Base-by-base conservation (phyloP, 2,888 invertebrate genomes). In the Rotaria magnacalcarata region DNA sequence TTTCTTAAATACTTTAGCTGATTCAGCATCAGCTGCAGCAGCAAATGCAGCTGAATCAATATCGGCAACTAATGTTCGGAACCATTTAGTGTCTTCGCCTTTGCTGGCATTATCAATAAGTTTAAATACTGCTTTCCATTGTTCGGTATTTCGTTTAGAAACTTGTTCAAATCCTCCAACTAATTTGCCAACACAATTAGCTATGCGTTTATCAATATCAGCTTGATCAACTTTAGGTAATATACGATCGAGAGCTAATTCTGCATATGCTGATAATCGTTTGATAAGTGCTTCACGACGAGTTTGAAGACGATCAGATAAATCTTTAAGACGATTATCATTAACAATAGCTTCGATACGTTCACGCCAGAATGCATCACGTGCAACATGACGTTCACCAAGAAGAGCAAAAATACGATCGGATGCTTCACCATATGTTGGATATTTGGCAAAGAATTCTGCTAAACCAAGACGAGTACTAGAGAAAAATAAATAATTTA, bases 41-140 rank as follows among this genome's bases (percentile, higher is more conserved):
- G 80, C 24, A 47, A 80, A 80, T 43, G 80, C 80, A 80, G 24
- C 8, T 47, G 80, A 80, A 80, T 80, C 80, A 47, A 80, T 80
- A 80, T 80, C 80, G 11, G 47, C 47, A 47, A 80, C 47, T 80
- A 80, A 80, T 21, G 24, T 43, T 47, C 80, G 80, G 19, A 80
- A 80, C 80, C 80, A 80, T 80, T 80, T 80, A 43, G 24, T 80
- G 4, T 80, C 80, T 80, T 47, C 80, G 10, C 47, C 80, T 80
- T 80, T 80, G 14, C 24, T 80, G 14, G 80, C 47, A 10, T 80
- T n/a, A 47, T 80, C 80, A 47, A 80, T 80, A 47, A 24, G 24
- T 43, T 47, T 43, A 80, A 80, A 80, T 19, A 47, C 11, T 47
- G 80, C 47, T 80, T 80, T 80, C 80, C 80, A 80, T 80, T 80